Evolutionary conservation across 2,797 vertebrate species (phyloP).

Genomic region (Falco cherrug): DNA sequence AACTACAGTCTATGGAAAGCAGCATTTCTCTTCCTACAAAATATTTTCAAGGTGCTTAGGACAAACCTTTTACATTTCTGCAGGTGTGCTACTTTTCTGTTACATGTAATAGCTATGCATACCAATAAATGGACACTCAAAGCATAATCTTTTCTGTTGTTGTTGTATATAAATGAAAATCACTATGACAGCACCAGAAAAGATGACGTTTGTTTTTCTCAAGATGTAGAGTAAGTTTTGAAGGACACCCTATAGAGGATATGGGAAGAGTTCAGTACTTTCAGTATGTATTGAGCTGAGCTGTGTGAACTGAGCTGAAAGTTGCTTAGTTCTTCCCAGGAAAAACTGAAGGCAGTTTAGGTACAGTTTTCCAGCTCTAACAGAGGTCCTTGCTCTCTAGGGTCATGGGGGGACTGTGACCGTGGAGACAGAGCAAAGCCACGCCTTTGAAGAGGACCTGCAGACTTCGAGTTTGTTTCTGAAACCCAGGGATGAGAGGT

Average conservation of each 20-base stretch:
- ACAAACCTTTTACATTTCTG: neutral
- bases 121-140: neutral
- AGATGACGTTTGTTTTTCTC: neutral
- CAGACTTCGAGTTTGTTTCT: neutral
- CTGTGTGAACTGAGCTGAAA: neutral
- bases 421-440: neutral
- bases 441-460: neutral
- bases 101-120: neutral
- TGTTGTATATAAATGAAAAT: neutral
- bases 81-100: neutral
- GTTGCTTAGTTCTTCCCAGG: neutral
- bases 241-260: rapidly evolving
- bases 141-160: neutral
- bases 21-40: neutral
- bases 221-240: neutral
- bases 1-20: neutral
- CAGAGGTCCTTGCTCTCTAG: neutral
- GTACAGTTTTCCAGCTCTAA: neutral
- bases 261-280: neutral
- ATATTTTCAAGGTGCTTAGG: neutral
- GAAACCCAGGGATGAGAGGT: neutral
- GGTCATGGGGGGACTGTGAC: neutral
- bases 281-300: neutral
- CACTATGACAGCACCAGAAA: neutral
- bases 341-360: neutral